A percentile compares a stretch with the other conserved stretches of the same genome.
Evolutionary conservation across 2,113 vertebrate genomes (phyloP).

Genomic region (Perca schrenkii): DNA sequence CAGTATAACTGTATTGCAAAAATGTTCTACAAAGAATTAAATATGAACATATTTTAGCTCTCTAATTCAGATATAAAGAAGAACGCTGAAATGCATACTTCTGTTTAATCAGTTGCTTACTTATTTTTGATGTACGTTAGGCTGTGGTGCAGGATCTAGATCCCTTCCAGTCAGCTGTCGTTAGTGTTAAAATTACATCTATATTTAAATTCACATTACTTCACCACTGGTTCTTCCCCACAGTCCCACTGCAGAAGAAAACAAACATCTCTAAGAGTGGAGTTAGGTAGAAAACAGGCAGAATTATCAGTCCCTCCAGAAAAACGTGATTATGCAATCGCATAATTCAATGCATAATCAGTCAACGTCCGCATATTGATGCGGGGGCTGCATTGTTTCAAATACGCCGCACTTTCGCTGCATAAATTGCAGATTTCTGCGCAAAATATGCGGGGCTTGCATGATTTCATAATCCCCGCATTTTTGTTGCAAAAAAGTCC

Average conservation of each 20-base stretch:
- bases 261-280: neutral
- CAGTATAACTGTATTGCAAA: neutral
- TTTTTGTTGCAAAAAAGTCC: too few relatives aligned
- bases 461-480: too few relatives aligned
- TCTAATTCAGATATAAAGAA: conserved; percentile 1
- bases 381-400: too few relatives aligned
- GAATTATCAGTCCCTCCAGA: too few relatives aligned
- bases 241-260: neutral
- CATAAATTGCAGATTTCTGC: too few relatives aligned
- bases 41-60: conserved; percentile 4
- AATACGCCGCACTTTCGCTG: too few relatives aligned
- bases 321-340: too few relatives aligned
- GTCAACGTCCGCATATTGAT: too few relatives aligned
- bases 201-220: neutral
- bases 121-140: conserved; percentile 14
- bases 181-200: neutral
- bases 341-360: too few relatives aligned
- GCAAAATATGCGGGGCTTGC: too few relatives aligned
- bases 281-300: neutral
- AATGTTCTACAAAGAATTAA: conserved; percentile 14
- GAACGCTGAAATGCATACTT: conserved; percentile 1
- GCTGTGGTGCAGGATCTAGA: neutral
- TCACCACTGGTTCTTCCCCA: neutral
- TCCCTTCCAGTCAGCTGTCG: neutral
- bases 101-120: neutral